phyloP scores from a whole-genome alignment of 2,888 invertebrate genomes.

The Junonia oenone region DNA sequence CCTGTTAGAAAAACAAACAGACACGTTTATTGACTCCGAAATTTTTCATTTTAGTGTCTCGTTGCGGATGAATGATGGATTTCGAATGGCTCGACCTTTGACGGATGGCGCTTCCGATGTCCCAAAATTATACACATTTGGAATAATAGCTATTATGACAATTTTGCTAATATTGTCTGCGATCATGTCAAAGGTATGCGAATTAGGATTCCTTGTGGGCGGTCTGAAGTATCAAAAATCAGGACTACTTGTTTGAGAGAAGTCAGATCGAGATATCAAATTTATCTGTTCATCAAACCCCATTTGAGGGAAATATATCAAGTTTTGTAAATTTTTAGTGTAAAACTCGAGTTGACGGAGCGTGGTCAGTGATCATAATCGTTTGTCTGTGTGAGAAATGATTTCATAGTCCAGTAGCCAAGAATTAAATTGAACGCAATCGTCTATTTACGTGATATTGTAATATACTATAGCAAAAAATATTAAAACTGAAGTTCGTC shows the following conservation, averaged over 20 bases:
- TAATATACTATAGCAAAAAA: no score
- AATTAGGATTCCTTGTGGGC: slow-evolving; percentile 20
- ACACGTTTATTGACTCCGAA: slow-evolving; percentile 69
- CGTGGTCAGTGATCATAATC: slow-evolving; percentile 69
- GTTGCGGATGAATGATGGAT: slow-evolving; percentile 73
- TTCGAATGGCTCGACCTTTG: slow-evolving; percentile 62
- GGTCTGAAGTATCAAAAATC: slow-evolving; percentile 30
- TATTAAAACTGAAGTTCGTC: no score
- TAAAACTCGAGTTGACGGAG: slow-evolving; percentile 62
- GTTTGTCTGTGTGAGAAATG: slow-evolving; percentile 48
- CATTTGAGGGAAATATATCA: slow-evolving; percentile 62
- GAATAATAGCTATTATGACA: slow-evolving; percentile 26
- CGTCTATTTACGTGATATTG: no score
- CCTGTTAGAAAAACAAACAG: slow-evolving; percentile 77
- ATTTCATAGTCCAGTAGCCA: slow-evolving; percentile 51
- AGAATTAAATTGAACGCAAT: no score
- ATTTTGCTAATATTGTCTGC: neutral
- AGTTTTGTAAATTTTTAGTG: slow-evolving; percentile 51
- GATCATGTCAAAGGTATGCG: slow-evolving; percentile 28
- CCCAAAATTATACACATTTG: slow-evolving; percentile 36
- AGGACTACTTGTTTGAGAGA: slow-evolving; percentile 23
- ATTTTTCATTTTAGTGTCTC: slow-evolving; percentile 48
- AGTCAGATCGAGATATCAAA: slow-evolving; percentile 10
- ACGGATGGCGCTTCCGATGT: slow-evolving; percentile 55
- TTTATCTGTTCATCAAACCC: slow-evolving; percentile 61